Evolutionary conservation across 2,888 invertebrate species (phyloP).

Genomic region (Myathropa florea): DNA sequence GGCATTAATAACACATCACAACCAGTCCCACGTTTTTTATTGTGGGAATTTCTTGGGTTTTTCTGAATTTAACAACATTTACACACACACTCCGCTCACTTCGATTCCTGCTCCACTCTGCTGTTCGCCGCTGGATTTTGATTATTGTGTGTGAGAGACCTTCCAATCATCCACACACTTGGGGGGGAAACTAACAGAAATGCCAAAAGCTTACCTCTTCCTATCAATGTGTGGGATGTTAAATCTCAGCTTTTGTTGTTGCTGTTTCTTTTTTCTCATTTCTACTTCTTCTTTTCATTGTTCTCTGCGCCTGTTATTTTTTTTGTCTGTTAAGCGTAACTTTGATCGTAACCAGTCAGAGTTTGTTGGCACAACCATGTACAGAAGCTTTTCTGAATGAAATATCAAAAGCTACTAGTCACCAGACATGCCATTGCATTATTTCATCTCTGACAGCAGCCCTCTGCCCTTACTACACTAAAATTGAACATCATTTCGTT

Average conservation of each 20-base stretch:
- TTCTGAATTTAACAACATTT: constrained; percentile 77
- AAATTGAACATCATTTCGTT: neutral
- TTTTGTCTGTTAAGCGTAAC: neutral
- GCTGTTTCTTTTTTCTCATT: neutral
- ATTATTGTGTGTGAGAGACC: constrained; percentile 53
- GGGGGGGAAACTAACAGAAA: constrained; percentile 19
- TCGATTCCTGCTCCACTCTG: constrained; percentile 1
- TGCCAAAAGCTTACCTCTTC: constrained; percentile 48
- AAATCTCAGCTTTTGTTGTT: neutral
- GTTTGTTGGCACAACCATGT: constrained; percentile 52
- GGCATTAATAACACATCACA: constrained; percentile 36
- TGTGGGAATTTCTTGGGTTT: constrained; percentile 81
- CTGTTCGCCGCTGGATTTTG: neutral
- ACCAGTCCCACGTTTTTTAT: constrained; percentile 74
- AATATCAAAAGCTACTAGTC: neutral
- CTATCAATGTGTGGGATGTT: constrained; percentile 10
- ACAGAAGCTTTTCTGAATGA: constrained; percentile 63
- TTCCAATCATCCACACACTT: constrained; percentile 12
- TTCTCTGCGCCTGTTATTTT: neutral
- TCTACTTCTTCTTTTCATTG: neutral
- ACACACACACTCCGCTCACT: constrained; percentile 54
- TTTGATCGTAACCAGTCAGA: constrained; percentile 43
- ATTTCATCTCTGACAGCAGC: no score
- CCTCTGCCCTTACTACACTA: neutral
- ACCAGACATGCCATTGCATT: neutral